Evolutionary conservation across 1,140 invertebrate genomes (phyloP).

Genomic region (Atta cephalotes): DNA sequence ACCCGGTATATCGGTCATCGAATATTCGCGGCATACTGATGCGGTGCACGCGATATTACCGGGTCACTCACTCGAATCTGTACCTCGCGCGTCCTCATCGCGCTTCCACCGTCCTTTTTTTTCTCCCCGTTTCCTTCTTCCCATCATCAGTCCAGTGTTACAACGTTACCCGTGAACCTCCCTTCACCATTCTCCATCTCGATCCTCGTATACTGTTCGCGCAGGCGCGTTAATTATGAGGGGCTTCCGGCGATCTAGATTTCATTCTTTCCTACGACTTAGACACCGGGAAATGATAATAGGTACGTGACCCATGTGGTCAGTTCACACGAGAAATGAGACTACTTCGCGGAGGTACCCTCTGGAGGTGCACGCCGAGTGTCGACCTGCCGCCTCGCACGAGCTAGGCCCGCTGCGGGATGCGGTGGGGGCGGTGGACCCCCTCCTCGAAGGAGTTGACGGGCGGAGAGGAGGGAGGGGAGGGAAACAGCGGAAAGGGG

Average conservation of each 20-base stretch:
- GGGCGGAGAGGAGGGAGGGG: not conserved
- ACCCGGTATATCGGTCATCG: constrained; percentile 76
- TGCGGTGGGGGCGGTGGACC: constrained; percentile 34
- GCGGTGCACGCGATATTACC: constrained; percentile 41
- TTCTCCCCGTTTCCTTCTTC: constrained; percentile 63
- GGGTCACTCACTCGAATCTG: constrained; percentile 74
- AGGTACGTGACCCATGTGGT: constrained; percentile 87
- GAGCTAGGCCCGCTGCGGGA: constrained; percentile 13
- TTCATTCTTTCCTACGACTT: constrained; percentile 85
- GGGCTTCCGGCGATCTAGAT: constrained; percentile 87
- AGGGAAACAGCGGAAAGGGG: constrained; percentile 1
- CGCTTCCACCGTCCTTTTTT: constrained; percentile 27
- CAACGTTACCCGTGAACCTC: constrained; percentile 16
- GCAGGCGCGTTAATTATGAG: constrained; percentile 85
- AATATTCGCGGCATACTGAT: constrained; percentile 68
- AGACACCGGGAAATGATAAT: constrained; percentile 86
- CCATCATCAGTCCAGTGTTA: constrained; percentile 53
- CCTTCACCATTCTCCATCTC: not conserved
- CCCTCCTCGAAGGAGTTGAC: not conserved
- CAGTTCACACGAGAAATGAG: constrained; percentile 87
- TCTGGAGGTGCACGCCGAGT: constrained; percentile 34
- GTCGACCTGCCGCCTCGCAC: constrained; percentile 24
- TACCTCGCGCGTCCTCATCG: constrained; percentile 56
- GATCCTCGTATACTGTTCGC: constrained; percentile 66
- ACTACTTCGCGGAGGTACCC: constrained; percentile 70